Conservation (phyloP, 2,797 vertebrate genomes). For the Megalops cyprinoides region DNA sequence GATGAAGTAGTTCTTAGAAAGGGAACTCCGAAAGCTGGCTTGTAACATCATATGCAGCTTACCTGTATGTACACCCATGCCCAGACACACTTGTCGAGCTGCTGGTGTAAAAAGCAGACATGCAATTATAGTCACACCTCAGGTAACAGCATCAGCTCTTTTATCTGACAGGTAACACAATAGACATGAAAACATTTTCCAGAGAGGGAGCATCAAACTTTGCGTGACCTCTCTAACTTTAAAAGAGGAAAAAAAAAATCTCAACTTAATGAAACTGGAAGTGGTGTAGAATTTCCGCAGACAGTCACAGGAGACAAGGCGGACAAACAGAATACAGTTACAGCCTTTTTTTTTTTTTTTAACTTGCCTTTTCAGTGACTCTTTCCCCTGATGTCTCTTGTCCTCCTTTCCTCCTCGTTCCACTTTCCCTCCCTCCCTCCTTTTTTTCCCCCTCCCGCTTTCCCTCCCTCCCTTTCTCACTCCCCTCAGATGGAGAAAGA, state of each 20-base stretch:
- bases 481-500: slow-evolving; percentile 92
- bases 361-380: too few species aligned
- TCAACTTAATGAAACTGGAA: background rate
- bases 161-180: background rate
- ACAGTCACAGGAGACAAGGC: background rate
- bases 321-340: background rate
- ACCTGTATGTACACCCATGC: background rate
- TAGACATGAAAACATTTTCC: background rate
- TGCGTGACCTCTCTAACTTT: too few species aligned
- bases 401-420: background rate
- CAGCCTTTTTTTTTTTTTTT: too few species aligned
- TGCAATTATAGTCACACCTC: background rate
- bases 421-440: background rate
- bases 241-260: too few species aligned
- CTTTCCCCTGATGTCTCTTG: background rate
- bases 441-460: background rate
- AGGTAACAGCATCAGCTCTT: background rate
- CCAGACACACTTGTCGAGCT: background rate
- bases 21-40: background rate
- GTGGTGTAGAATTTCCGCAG: background rate
- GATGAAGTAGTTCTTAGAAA: background rate
- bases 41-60: background rate
- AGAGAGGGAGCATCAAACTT: too few species aligned
- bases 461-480: background rate
- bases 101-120: background rate